These are phyloP conservation scores for Lepidurus arcticus DNA, from an alignment of 1,140 invertebrate species.

Conservation along the genomic window DNA sequence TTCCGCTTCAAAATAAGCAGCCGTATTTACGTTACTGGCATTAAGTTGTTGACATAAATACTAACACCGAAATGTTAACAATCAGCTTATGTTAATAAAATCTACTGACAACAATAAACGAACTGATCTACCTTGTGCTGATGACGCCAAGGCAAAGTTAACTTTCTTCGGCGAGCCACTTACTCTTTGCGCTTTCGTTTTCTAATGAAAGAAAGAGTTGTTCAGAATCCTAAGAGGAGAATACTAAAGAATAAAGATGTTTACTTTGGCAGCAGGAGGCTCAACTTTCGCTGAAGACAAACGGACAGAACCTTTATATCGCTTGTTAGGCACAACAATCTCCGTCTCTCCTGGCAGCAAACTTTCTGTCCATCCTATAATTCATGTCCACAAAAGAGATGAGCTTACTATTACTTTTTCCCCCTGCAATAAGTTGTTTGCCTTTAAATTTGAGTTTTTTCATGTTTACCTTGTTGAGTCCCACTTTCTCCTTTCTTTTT, in stretches of 20 bases:
- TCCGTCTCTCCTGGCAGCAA: slow-evolving; percentile 32
- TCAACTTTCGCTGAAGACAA: slow-evolving; percentile 29
- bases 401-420: too few species aligned
- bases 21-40: too few species aligned
- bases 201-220: background rate
- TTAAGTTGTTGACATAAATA: too few species aligned
- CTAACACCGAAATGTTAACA: too few species aligned
- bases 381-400: background rate
- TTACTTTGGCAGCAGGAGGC: slow-evolving; percentile 2
- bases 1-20: too few species aligned
- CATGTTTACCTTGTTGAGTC: background rate
- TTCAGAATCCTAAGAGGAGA: background rate
- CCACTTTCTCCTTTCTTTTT: slow-evolving; percentile 13
- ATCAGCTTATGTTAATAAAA: too few species aligned
- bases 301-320: slow-evolving; percentile 28
- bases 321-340: slow-evolving; percentile 34
- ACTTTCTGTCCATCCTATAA: slow-evolving; percentile 28
- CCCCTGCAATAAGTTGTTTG: background rate
- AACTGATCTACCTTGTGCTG: background rate
- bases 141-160: background rate
- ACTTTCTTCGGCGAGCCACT: slow-evolving; percentile 4
- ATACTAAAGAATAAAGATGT: background rate
- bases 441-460: background rate
- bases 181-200: slow-evolving; percentile 2
- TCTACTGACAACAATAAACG: too few species aligned